phyloP scores from a whole-genome alignment of 1,140 invertebrate genomes.

The Brachionus rotundiformis region DNA sequence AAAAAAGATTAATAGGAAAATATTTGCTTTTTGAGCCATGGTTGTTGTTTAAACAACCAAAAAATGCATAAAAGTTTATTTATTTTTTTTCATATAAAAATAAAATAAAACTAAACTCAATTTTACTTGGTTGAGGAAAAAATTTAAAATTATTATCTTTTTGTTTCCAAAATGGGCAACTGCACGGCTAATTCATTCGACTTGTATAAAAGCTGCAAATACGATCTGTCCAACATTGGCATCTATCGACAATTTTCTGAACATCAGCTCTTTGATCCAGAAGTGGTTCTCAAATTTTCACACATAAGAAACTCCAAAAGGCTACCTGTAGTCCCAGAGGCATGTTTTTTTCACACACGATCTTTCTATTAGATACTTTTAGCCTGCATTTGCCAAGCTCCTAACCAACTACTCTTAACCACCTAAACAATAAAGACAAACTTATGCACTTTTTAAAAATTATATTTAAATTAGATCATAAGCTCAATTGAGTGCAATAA shows the following conservation, averaged over 20 bases:
- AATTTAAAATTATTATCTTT: neutral
- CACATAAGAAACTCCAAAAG: neutral
- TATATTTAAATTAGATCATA: conserved; percentile 36
- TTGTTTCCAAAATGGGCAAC: neutral
- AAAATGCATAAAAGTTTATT: neutral
- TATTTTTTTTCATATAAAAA: conserved; percentile 29
- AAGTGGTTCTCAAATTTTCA: conserved; percentile 22
- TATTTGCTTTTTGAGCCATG: conserved; percentile 7
- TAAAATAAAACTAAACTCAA: neutral
- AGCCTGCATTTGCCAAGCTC: neutral
- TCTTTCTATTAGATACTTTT: neutral
- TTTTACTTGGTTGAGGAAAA: neutral
- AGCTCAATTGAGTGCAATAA: conserved; percentile 33
- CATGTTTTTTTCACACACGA: neutral
- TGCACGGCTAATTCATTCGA: conserved; percentile 30
- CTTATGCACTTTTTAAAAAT: neutral
- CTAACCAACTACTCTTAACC: too few relatives aligned
- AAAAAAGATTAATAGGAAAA: conserved; percentile 4
- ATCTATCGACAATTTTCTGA: conserved; percentile 22
- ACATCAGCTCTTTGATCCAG: conserved; percentile 17
- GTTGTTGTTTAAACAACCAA: neutral
- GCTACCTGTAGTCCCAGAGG: neutral
- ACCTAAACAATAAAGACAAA: neutral
- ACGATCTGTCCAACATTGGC: neutral
- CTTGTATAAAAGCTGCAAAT: conserved; percentile 24